Conservation (phyloP, 2,797 vertebrate genomes). For the Pipistrellus pipistrellus region DNA sequence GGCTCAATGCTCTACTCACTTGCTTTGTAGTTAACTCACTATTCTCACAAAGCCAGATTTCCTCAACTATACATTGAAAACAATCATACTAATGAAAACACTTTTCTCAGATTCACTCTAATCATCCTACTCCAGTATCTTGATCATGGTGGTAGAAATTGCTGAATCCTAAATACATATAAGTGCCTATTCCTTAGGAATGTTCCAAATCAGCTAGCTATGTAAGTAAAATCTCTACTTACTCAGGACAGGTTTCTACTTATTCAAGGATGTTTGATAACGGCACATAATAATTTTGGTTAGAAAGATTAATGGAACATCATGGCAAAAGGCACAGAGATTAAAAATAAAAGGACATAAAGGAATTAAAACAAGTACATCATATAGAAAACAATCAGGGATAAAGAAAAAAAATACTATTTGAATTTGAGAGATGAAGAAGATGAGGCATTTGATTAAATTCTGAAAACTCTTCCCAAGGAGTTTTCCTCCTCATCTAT, state of each 20-base stretch:
- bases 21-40: background rate
- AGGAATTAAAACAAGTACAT: background rate
- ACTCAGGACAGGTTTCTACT: background rate
- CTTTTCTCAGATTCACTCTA: background rate
- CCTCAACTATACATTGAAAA: background rate
- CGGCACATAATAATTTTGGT: background rate
- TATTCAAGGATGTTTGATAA: background rate
- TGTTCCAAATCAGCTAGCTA: background rate
- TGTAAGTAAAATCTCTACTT: background rate
- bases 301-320: background rate
- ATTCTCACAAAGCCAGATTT: background rate
- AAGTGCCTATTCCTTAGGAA: background rate
- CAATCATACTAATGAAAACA: background rate
- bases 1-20: background rate
- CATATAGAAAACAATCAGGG: background rate
- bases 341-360: background rate
- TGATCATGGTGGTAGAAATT: background rate
- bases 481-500: background rate
- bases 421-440: background rate
- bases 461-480: background rate
- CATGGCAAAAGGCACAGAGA: background rate
- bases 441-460: background rate
- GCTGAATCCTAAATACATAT: background rate
- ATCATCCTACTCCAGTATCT: background rate
- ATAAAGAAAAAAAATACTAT: background rate